Evolutionary conservation across 2,797 vertebrate species (phyloP), one percentile per base, ranked within the genome.

Genomic region (Botia kubotai): DNA sequence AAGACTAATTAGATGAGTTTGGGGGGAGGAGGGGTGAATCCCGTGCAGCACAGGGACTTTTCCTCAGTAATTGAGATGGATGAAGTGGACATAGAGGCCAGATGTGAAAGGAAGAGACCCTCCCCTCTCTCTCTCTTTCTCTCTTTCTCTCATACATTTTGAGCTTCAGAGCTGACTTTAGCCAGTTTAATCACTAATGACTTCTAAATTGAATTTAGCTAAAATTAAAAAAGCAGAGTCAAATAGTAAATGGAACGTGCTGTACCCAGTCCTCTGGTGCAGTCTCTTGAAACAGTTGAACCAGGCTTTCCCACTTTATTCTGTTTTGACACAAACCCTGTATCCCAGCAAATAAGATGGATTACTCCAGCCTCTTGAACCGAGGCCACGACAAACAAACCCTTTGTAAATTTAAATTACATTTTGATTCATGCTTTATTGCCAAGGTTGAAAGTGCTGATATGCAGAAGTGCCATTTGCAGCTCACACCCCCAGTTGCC

Each of bases 31-130:
- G 6, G 48, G 23, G 52, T 14, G n/a, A 52, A 75, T 53, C 1
- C 16, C 68, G 48, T 68, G 75, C 36, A 50, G 73, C 57, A 63
- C 33, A 53, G 69, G 66, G 82, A 66, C 63, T 78, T 58, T 72
- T 72, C 52, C 65, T 29, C 67, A 26, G 67, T 87, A 89, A 87
- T 86, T 84, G 84, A 86, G 87, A 87, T 77, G 60, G 82, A 89
- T 58, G 76, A 82, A 71, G 80, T 48, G 52, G 53, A 63, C 72
- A 79, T 11, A 72, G n/a, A 81, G 62, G 66, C 81, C 82, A 84
- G 78, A 85, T 80, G 80, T 84, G 80, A 81, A 83, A 75, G 83
- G 77, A 79, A 82, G 36, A 70, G 74, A 71, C 72, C 73, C 52
- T 58, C 74, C 66, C 53, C 55, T 58, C 55, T 23, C 58, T 26